Conservation (phyloP, 2,113 vertebrate species). For the Peromyscus californicus region DNA sequence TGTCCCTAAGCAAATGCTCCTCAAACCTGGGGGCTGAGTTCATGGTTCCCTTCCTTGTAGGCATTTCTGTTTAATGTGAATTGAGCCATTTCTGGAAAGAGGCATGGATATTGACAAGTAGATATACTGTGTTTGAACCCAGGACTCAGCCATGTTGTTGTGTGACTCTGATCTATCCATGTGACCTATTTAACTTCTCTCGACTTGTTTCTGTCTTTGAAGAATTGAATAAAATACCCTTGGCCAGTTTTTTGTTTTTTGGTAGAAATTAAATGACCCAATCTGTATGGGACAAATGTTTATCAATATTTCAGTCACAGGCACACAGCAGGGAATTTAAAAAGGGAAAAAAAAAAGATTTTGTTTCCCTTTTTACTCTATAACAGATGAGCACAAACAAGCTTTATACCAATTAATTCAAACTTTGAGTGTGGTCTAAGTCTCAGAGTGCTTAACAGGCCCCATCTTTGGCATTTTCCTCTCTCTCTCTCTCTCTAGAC, state of each 20-base stretch:
- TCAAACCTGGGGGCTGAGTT: not conserved
- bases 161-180: not conserved
- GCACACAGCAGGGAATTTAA: not conserved
- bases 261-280: slow-evolving; percentile 32
- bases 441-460: not conserved
- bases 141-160: not conserved
- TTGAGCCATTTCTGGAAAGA: not conserved
- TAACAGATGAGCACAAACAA: not conserved
- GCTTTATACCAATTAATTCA: not conserved
- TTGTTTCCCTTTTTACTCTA: not conserved
- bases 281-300: not conserved
- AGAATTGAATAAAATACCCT: not conserved
- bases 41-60: slow-evolving; percentile 2
- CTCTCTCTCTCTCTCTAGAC: no score
- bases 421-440: not conserved
- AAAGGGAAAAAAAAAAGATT: not conserved
- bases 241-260: not conserved
- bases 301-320: not conserved
- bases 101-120: not conserved
- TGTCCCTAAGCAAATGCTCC: not conserved
- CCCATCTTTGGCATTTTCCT: not conserved
- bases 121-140: not conserved
- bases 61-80: slow-evolving; percentile 11
- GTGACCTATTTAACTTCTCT: slow-evolving; percentile 38
- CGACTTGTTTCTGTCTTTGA: not conserved